Conservation (phyloP, 2,113 vertebrate species). For the Neodontobutis hainanensis region DNA sequence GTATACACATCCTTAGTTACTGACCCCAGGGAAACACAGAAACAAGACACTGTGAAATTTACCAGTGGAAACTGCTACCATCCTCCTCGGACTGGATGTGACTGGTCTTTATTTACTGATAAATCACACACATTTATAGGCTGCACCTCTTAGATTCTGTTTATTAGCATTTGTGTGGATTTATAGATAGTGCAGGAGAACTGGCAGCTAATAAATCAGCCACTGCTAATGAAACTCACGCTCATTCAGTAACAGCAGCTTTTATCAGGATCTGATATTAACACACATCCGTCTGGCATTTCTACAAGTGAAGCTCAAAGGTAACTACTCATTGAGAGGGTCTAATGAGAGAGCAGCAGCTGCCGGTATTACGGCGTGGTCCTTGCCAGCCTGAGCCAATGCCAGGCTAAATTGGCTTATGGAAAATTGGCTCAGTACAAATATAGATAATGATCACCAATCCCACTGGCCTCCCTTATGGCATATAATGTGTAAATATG, state of each 20-base stretch:
- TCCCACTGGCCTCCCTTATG: not conserved
- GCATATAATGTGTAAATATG: not conserved
- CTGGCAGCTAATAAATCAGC: slow-evolving; percentile 48
- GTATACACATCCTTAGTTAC: slow-evolving; percentile 3
- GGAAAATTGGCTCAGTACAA: slow-evolving; percentile 21
- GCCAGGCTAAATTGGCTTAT: slow-evolving; percentile 35
- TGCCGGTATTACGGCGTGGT: slow-evolving; percentile 42
- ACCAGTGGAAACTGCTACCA: not conserved
- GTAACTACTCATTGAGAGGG: slow-evolving; percentile 56
- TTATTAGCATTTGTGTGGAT: not conserved
- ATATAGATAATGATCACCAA: not conserved
- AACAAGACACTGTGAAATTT: not conserved
- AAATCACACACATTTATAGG: slow-evolving; percentile 14
- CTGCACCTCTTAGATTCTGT: not conserved
- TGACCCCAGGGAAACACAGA: not conserved
- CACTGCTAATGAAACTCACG: slow-evolving; percentile 31
- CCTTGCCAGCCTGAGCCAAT: slow-evolving; percentile 24
- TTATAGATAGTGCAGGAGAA: slow-evolving; percentile 21
- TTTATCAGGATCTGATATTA: slow-evolving; percentile 39
- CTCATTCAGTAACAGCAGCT: slow-evolving; percentile 30
- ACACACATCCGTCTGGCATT: slow-evolving; percentile 55
- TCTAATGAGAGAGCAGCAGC: slow-evolving; percentile 69
- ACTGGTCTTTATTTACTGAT: slow-evolving; percentile 8
- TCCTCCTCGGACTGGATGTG: not conserved
- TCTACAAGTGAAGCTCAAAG: slow-evolving; percentile 66